phyloP scores from a whole-genome alignment of 2,797 vertebrate genomes.

The Fistularia commersonii region DNA sequence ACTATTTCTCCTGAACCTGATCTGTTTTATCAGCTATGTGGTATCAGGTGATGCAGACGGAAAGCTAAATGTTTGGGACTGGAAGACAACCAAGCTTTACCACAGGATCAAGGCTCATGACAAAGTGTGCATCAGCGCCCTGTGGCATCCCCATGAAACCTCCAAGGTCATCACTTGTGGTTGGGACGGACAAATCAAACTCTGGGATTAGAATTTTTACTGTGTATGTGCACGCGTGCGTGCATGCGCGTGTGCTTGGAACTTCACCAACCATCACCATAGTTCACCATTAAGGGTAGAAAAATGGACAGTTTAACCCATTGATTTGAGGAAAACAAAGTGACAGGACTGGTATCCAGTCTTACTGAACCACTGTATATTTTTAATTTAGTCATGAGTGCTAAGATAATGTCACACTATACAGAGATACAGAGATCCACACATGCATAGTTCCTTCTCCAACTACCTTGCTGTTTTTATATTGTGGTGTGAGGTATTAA shows the following conservation, averaged over 20 bases:
- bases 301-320: neutral
- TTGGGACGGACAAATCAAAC: conserved; percentile 97
- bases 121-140: conserved; percentile 96
- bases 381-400: conserved; percentile 25
- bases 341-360: conserved; percentile 79
- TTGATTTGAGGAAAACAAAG: conserved; percentile 8
- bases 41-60: conserved; percentile 98
- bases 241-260: neutral
- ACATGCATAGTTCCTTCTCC: neutral
- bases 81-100: conserved; percentile 99
- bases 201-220: conserved; percentile 84
- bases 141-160: conserved; percentile 98
- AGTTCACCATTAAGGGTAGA: no score
- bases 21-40: conserved; percentile 81
- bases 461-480: conserved; percentile 10
- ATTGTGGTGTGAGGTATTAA: conserved; percentile 27
- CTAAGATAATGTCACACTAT: conserved; percentile 15
- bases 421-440: conserved; percentile 22
- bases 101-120: conserved; percentile 97
- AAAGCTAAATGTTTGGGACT: conserved; percentile 98
- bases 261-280: no score
- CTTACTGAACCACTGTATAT: conserved; percentile 47
- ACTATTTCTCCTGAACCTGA: neutral
- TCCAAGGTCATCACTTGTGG: conserved; percentile 98
- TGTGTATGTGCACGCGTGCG: no score